Conservation (phyloP, 2,797 vertebrate species). For the Chelonia mydas region DNA sequence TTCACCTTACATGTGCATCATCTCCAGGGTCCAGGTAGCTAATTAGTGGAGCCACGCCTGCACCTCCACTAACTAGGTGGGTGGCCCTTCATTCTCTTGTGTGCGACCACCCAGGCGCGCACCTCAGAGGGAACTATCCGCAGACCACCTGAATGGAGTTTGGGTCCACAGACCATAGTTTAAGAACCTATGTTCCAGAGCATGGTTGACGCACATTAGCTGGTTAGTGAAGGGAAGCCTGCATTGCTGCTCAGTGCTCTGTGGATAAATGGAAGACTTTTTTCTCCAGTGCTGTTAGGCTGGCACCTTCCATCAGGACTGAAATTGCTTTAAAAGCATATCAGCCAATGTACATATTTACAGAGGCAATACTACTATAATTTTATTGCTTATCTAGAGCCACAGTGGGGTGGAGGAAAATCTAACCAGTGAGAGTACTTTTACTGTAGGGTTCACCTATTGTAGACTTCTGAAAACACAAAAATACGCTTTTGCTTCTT, state of each 20-base stretch:
- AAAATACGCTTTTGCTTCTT: not conserved
- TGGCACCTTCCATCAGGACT: slow-evolving; percentile 12
- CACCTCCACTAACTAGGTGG: too few relatives aligned
- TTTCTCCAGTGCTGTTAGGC: not conserved
- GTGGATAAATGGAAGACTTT: not conserved
- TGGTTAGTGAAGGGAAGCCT: slow-evolving; percentile 11
- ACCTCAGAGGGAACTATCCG: too few relatives aligned
- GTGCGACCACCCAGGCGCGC: too few relatives aligned
- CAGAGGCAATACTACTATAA: slow-evolving; percentile 22
- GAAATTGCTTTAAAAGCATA: slow-evolving; percentile 28
- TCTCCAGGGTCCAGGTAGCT: too few relatives aligned
- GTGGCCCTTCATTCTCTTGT: too few relatives aligned
- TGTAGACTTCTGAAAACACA: not conserved
- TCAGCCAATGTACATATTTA: slow-evolving; percentile 59
- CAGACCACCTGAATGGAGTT: too few relatives aligned
- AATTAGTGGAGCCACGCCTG: too few relatives aligned
- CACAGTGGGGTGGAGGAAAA: not conserved
- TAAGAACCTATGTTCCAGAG: not conserved
- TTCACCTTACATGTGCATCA: too few relatives aligned
- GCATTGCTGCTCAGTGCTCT: not conserved
- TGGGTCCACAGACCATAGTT: too few relatives aligned
- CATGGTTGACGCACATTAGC: not conserved
- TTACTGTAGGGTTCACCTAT: not conserved
- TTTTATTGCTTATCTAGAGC: not conserved
- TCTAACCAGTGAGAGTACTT: not conserved